Evolutionary conservation across 2,888 invertebrate genomes (phyloP).

Genomic region (Rhingia campestris): DNA sequence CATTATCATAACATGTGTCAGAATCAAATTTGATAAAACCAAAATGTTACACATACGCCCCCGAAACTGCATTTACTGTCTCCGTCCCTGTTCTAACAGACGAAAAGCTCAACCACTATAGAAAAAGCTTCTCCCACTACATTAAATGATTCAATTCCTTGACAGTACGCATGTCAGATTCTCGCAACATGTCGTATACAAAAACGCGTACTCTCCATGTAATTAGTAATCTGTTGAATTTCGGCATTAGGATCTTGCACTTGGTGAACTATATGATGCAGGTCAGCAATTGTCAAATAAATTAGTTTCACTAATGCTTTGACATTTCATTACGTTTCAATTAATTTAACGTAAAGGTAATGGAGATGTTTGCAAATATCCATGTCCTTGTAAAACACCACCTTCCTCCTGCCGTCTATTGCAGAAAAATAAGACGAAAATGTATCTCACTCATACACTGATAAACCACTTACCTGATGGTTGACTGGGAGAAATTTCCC

Average conservation of each 20-base stretch:
- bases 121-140: constrained; percentile 21
- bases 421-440: constrained; percentile 11
- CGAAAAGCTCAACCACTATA: constrained; percentile 20
- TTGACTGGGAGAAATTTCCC: constrained; percentile 49
- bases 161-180: constrained; percentile 46
- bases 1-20: too few species aligned
- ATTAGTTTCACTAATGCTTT: too few species aligned
- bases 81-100: constrained; percentile 37
- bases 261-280: constrained; percentile 17
- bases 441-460: constrained; percentile 37
- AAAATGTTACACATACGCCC: constrained; percentile 57
- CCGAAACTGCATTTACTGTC: neutral
- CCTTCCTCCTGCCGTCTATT: constrained; percentile 5
- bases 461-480: constrained; percentile 47
- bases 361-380: neutral
- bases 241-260: constrained; percentile 49
- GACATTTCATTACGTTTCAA: neutral
- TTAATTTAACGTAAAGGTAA: neutral
- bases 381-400: constrained; percentile 28
- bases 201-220: constrained; percentile 35
- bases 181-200: constrained; percentile 42
- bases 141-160: neutral
- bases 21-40: too few species aligned
- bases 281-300: neutral
- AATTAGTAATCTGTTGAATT: constrained; percentile 71